Percentiles rank a stretch among this genome's conserved stretches.
Conservation (phyloP, 2,888 invertebrate genomes). For the Minunthozetes semirufus region DNA sequence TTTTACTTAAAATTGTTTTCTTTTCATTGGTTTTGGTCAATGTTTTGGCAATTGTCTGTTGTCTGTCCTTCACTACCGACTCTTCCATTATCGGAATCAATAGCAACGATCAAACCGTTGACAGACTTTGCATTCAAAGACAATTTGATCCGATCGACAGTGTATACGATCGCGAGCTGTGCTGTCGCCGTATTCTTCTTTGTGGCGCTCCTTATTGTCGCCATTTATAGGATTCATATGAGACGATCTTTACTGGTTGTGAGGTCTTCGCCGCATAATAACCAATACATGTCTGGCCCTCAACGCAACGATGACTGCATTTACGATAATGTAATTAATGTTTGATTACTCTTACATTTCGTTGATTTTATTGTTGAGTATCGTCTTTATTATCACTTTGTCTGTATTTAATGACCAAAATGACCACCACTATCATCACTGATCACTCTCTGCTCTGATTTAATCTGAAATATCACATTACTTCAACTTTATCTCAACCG, state of each 20-base stretch:
- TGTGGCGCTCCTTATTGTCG: constrained; percentile 50
- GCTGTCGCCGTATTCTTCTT: constrained; percentile 52
- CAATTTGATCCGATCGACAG: constrained; percentile 50
- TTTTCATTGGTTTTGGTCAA: too few relatives aligned
- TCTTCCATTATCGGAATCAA: background rate
- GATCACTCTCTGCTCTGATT: too few relatives aligned
- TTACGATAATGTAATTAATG: background rate
- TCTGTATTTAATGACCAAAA: too few relatives aligned
- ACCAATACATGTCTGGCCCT: background rate
- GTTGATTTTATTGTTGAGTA: too few relatives aligned
- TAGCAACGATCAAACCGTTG: constrained; percentile 13
- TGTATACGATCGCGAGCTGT: constrained; percentile 51
- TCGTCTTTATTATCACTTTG: too few relatives aligned
- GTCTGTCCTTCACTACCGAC: background rate
- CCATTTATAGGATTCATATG: constrained; percentile 51
- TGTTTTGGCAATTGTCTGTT: too few relatives aligned
- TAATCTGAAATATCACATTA: too few relatives aligned
- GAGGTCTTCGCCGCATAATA: background rate
- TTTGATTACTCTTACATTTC: background rate
- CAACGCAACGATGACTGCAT: constrained; percentile 4
- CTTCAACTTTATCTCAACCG: too few relatives aligned
- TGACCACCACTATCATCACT: too few relatives aligned
- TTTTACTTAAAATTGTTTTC: too few relatives aligned
- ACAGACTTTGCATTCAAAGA: constrained; percentile 6
- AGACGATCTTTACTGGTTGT: constrained; percentile 44